phyloP scores from a whole-genome alignment of 2,888 invertebrate species.

The Strigamia crassipes region DNA sequence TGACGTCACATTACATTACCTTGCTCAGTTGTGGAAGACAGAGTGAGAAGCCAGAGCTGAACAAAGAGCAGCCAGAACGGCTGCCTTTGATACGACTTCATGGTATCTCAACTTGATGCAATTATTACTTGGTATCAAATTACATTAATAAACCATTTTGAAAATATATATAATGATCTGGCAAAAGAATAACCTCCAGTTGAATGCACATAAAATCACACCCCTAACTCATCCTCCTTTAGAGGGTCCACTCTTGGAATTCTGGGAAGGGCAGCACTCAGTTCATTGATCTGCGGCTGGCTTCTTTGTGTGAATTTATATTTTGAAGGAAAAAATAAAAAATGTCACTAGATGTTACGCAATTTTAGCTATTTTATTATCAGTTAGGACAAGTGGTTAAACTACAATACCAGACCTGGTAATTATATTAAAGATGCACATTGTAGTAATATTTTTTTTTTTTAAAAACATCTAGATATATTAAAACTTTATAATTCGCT shows the following conservation, averaged over 20 bases:
- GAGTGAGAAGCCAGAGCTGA: neutral
- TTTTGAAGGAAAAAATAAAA: no score
- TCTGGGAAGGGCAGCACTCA: constrained; percentile 7
- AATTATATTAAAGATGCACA: neutral
- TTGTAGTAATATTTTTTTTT: neutral
- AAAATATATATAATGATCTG: neutral
- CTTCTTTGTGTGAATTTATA: neutral
- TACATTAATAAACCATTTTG: neutral
- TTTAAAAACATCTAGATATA: neutral
- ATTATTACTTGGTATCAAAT: neutral
- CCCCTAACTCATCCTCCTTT: neutral
- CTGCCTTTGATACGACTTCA: neutral
- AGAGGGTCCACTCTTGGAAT: neutral
- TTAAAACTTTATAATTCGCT: neutral
- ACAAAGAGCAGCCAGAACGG: neutral
- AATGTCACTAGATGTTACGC: neutral
- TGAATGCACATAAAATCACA: constrained; percentile 10
- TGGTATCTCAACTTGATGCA: neutral
- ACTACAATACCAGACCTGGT: neutral
- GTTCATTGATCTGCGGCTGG: neutral
- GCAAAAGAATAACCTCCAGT: neutral
- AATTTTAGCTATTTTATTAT: neutral
- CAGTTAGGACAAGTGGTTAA: neutral
- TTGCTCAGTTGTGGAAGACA: constrained; percentile 3
- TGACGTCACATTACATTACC: neutral